A percentile compares a stretch with the other conserved stretches of the same genome.
Conservation (phyloP, 1,140 invertebrate genomes). For the Trinorchestia longiramus region DNA sequence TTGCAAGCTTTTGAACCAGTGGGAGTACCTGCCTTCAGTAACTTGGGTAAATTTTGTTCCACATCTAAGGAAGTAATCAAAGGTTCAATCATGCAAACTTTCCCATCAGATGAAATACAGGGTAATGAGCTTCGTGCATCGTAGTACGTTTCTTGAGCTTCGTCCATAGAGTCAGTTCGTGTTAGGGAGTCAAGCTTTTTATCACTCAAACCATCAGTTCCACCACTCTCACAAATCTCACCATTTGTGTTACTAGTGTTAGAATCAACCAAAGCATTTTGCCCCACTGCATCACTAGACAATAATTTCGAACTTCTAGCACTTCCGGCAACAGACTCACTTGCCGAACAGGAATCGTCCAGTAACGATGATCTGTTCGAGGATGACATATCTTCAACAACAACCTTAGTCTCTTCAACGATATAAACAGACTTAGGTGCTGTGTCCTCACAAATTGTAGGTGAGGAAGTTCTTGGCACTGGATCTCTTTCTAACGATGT, state of each 20-base stretch:
- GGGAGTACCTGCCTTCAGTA: background rate
- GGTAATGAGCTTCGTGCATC: slow-evolving; percentile 36
- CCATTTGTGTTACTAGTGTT: background rate
- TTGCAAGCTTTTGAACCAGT: background rate
- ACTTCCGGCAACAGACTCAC: slow-evolving; percentile 29
- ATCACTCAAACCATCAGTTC: slow-evolving; percentile 13
- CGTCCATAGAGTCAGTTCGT: slow-evolving; percentile 22
- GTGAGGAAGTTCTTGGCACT: background rate
- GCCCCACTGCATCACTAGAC: background rate
- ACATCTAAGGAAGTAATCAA: background rate
- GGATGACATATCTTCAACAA: slow-evolving; percentile 19
- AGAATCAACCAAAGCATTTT: background rate
- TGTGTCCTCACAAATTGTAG: background rate
- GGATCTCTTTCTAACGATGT: slow-evolving; percentile 27
- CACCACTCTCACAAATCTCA: background rate
- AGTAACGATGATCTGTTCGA: background rate
- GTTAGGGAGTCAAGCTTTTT: slow-evolving; percentile 2
- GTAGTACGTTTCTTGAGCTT: slow-evolving; percentile 42
- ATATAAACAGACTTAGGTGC: slow-evolving; percentile 4
- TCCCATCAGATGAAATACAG: background rate
- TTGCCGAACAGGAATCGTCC: slow-evolving; percentile 16
- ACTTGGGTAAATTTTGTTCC: background rate
- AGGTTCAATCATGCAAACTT: slow-evolving; percentile 2
- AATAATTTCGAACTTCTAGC: background rate
- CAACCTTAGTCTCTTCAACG: slow-evolving; percentile 1